A percentile compares a stretch with the other conserved stretches of the same genome.
Evolutionary conservation across 2,113 vertebrate species (phyloP).

Genomic region (Hyperopisus bebe): DNA sequence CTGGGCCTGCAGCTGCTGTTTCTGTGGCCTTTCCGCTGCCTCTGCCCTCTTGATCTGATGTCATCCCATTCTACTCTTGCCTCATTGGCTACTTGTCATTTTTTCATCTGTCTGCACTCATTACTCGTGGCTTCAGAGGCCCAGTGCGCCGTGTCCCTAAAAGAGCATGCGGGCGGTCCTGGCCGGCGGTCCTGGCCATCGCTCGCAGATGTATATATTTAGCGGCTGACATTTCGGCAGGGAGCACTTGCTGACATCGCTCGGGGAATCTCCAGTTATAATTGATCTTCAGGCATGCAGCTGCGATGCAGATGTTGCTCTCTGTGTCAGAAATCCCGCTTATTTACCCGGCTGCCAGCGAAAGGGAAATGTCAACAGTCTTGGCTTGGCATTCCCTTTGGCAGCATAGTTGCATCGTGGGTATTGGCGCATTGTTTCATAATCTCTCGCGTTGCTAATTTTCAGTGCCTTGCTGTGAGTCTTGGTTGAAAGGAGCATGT

Average conservation of each 20-base stretch:
- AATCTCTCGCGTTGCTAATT: not conserved
- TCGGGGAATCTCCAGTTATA: conserved; percentile 37
- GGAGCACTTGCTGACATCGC: conserved; percentile 26
- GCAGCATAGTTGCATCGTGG: not conserved
- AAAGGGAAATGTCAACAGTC: not conserved
- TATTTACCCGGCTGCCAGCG: conserved; percentile 10
- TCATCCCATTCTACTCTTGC: not conserved
- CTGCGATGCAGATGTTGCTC: conserved; percentile 33
- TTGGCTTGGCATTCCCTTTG: not conserved
- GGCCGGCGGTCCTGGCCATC: not conserved
- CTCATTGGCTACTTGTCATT: conserved; percentile 9
- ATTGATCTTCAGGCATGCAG: conserved; percentile 28
- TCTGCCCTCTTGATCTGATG: not conserved
- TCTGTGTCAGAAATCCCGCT: not conserved
- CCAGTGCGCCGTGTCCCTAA: not conserved
- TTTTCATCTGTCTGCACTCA: not conserved
- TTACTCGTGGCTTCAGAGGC: not conserved
- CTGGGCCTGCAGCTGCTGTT: not conserved
- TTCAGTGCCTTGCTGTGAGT: not conserved
- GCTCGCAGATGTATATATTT: conserved; percentile 3
- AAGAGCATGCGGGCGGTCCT: not conserved
- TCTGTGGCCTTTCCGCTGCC: not conserved
- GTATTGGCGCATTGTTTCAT: not conserved
- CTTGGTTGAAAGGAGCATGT: not conserved
- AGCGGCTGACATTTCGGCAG: conserved; percentile 40